These are phyloP conservation scores for Pseudolaguvia tuberculata DNA, from an alignment of 2,113 vertebrate species.

Conservation along the genomic window DNA sequence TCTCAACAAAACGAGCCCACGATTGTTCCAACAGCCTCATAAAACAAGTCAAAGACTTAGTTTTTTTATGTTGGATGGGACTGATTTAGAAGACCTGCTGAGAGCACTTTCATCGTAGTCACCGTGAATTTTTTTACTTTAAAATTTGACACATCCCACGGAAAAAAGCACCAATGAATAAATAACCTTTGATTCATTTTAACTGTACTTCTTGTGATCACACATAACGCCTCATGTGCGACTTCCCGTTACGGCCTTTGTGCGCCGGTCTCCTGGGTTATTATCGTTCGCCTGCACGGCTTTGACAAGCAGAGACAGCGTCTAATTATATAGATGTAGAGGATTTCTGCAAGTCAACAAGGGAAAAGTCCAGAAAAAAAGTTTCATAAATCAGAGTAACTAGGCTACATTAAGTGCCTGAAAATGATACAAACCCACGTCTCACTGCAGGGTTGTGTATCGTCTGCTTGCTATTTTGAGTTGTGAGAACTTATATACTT, in stretches of 20 bases:
- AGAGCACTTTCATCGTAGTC: conserved; percentile 11
- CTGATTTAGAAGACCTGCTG: conserved; percentile 12
- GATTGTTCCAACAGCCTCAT: conserved; percentile 42
- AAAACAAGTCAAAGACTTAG: conserved; percentile 35
- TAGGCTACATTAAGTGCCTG: conserved; percentile 51
- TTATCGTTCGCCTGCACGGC: conserved; percentile 32
- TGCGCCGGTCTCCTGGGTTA: conserved; percentile 41
- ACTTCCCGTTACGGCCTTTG: conserved; percentile 35
- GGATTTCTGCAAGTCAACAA: conserved; percentile 47
- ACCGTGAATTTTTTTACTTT: conserved; percentile 9
- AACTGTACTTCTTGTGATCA: conserved; percentile 42
- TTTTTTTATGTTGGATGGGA: conserved; percentile 20
- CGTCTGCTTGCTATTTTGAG: conserved; percentile 40
- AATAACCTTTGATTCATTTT: conserved; percentile 43
- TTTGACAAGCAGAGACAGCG: conserved; percentile 35
- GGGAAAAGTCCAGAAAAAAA: conserved; percentile 46
- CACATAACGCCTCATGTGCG: conserved; percentile 26
- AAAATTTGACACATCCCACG: not conserved
- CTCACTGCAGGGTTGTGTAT: conserved; percentile 48
- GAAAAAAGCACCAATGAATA: not conserved
- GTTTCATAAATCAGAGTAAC: conserved; percentile 57
- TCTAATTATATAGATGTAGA: conserved; percentile 48
- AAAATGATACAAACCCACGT: conserved; percentile 44
- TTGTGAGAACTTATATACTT: conserved; percentile 43
- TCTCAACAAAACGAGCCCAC: conserved; percentile 36